phyloP scores from a whole-genome alignment of 2,797 vertebrate genomes.

The Anomalospiza imberbis region DNA sequence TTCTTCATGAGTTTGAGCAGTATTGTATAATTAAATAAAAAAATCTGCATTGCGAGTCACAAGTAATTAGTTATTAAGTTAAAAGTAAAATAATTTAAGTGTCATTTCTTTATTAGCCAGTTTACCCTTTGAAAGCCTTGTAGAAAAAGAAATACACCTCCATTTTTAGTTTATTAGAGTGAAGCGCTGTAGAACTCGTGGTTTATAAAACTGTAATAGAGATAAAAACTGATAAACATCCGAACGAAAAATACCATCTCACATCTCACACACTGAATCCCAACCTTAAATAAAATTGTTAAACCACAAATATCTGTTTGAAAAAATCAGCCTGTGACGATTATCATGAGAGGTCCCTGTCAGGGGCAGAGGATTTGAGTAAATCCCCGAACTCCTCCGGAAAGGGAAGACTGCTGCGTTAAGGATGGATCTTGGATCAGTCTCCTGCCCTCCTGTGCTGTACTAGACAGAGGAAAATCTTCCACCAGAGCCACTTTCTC shows the following conservation, averaged over 20 bases:
- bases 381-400: background rate
- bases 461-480: background rate
- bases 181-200: background rate
- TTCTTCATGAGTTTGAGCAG: background rate
- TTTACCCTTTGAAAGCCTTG: background rate
- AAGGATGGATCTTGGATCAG: background rate
- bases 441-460: background rate
- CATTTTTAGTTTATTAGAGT: background rate
- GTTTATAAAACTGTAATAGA: background rate
- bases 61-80: background rate
- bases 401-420: background rate
- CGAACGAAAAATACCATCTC: background rate
- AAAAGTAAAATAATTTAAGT: no score
- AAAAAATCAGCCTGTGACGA: conserved; percentile 48
- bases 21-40: no score
- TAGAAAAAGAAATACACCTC: background rate
- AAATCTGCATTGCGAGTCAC: background rate
- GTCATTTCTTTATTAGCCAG: background rate
- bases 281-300: background rate
- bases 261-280: background rate
- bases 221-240: background rate
- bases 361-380: background rate
- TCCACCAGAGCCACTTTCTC: background rate
- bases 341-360: conserved; percentile 6
- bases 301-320: conserved; percentile 57